Base-by-base conservation (phyloP, 1,140 invertebrate genomes). In the Eurytemora carolleeae region DNA sequence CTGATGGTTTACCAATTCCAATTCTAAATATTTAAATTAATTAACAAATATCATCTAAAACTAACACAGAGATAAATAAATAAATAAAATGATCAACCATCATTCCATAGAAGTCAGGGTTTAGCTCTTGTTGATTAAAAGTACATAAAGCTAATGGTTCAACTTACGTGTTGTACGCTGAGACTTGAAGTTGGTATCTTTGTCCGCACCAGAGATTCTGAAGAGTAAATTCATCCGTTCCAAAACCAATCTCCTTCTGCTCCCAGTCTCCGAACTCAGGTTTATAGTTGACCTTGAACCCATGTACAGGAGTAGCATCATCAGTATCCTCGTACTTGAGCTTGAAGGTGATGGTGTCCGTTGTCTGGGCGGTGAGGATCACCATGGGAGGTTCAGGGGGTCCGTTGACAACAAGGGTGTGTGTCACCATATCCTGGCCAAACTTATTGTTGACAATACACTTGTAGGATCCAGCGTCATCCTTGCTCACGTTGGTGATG, bases 251-350 rank as follows among this genome's bases (percentile, higher is more conserved):
- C 31, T 69, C 65, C 12, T 66, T 62, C 44, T 66, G 69, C 61
- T 89, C 85, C 87, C 86, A 90, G 68, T 92, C 87, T 23, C 87
- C 87, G 68, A 88, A 91, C 74, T 91, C 89, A 23, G 83, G 85
- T 71, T 91, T 91, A 74, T 88, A 92, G 69, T 88, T 85, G 64
- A 92, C 79, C n/a, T 86, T 89, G 70, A 89, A 88, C 0, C 87
- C 87, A 63, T 86, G 83, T 63, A 86, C 78, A 15, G 83, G 83
- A 53, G 83, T 82, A 24, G 77, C 80, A 64, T 86, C 84, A 44
- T 76, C 77, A 23, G 63, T 58, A 20, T 58, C 63, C 65, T 85
- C 82, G 12, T 84, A 82, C 69, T 83, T 82, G 57, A 90, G 72
- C 67, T 85, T 84, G 63, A 90, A 80, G 1, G 82, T 82, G 64